Conservation (phyloP, 2,888 invertebrate species). For the Galerucella calmariensis region DNA sequence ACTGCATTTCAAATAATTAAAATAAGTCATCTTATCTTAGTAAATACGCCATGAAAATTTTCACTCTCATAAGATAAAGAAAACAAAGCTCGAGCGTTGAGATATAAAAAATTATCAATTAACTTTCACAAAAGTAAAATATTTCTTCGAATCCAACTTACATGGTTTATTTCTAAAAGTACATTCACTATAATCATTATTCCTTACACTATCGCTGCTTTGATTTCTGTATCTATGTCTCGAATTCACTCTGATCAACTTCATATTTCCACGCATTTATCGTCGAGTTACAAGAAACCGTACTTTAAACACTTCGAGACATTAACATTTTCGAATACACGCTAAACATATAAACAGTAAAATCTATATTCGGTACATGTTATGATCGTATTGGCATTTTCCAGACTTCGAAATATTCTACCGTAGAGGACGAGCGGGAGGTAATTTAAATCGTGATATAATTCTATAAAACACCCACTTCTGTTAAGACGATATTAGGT, state of each 20-base stretch:
- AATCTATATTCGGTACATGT: conserved; percentile 21
- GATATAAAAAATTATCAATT: not conserved
- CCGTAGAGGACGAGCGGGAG: not conserved
- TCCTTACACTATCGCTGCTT: conserved; percentile 17
- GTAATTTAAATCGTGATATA: not conserved
- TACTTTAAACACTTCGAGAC: not conserved
- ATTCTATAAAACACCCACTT: not conserved
- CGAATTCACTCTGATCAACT: conserved; percentile 54
- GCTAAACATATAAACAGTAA: conserved; percentile 20
- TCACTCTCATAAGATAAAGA: no score
- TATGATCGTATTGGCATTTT: conserved; percentile 14
- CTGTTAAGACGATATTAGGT: not conserved
- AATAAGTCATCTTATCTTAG: no score
- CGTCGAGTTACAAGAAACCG: not conserved
- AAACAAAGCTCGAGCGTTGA: not conserved
- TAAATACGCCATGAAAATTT: no score
- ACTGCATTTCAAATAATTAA: no score
- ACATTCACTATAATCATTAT: conserved; percentile 10
- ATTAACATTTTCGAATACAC: conserved; percentile 1
- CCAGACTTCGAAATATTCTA: conserved; percentile 12
- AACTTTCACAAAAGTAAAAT: not conserved
- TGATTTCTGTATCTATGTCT: conserved; percentile 47
- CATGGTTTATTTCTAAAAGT: conserved; percentile 24
- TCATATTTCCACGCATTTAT: conserved; percentile 44
- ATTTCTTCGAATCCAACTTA: conserved; percentile 12